These are phyloP conservation scores for Ethmia dodecea DNA, from an alignment of 2,888 invertebrate genomes.

Conservation along the genomic window DNA sequence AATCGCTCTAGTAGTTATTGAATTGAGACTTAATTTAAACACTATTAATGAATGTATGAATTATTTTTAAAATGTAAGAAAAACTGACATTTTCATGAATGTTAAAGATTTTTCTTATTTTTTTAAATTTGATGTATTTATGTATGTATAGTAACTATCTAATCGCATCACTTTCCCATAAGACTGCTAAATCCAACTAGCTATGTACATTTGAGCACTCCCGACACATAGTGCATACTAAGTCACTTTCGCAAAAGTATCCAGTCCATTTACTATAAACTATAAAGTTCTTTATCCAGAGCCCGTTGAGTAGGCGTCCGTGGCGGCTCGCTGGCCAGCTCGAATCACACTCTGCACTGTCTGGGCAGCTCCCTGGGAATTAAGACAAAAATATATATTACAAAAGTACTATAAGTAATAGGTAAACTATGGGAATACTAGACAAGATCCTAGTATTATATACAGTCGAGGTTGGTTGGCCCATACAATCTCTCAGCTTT, in stretches of 20 bases:
- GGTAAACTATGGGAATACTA: no score
- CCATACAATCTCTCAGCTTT: no score
- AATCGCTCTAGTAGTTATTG: no score
- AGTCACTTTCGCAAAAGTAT: constrained; percentile 72
- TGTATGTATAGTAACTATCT: neutral
- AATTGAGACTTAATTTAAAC: no score
- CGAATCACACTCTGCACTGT: constrained; percentile 82
- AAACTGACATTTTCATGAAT: neutral
- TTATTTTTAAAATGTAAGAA: no score
- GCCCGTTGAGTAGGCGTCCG: constrained; percentile 66
- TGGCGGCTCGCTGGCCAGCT: constrained; percentile 72
- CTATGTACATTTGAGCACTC: constrained; percentile 54
- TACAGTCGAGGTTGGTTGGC: no score
- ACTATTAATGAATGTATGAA: no score
- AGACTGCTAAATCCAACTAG: no score
- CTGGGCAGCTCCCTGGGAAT: constrained; percentile 83
- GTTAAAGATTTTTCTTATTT: neutral
- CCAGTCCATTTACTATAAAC: constrained; percentile 33
- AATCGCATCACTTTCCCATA: no score
- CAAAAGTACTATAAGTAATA: no score
- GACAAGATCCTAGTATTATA: no score
- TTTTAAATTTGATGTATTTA: neutral
- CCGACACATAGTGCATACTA: constrained; percentile 72
- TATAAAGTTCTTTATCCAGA: constrained; percentile 34
- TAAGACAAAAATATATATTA: constrained; percentile 9